Evolutionary conservation across 64 coral and sea anemone genomes (phyloP).

Genomic region (Orbicella faveolata): DNA sequence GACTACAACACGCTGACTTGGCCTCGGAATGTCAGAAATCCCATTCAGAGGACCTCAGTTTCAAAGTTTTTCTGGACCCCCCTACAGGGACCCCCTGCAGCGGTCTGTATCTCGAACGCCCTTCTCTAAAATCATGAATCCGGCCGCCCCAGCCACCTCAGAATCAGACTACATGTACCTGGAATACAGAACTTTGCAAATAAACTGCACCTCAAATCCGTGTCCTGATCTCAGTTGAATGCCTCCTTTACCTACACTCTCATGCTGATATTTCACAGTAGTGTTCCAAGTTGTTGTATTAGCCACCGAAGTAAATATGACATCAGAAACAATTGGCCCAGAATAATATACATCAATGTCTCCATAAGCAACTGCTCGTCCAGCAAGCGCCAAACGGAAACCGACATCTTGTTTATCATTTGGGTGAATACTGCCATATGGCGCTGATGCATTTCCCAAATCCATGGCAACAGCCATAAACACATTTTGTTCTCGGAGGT

Average conservation of each 20-base stretch:
- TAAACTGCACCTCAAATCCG: constrained; percentile 64
- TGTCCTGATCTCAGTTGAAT: constrained; percentile 61
- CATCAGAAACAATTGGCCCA: constrained; percentile 65
- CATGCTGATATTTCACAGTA: constrained; percentile 45
- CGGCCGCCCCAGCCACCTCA: no score
- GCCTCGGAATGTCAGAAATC: no score
- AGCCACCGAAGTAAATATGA: not conserved
- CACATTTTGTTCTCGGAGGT: constrained; percentile 63
- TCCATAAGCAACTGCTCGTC: constrained; percentile 77
- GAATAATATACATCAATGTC: constrained; percentile 69
- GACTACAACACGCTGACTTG: no score
- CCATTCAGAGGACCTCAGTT: no score
- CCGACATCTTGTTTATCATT: constrained; percentile 95
- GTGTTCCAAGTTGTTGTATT: constrained; percentile 31
- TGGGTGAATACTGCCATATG: constrained; percentile 88
- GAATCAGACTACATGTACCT: no score
- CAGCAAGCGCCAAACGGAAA: constrained; percentile 76
- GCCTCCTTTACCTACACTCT: constrained; percentile 66
- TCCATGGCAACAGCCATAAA: constrained; percentile 99
- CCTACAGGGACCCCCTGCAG: no score
- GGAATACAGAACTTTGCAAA: no score
- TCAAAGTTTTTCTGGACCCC: no score
- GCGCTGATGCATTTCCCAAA: constrained; percentile 83
- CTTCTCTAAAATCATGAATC: no score
- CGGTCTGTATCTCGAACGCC: no score